phyloP scores from a whole-genome alignment of 2,113 vertebrate genomes.

The Notothenia coriiceps region DNA sequence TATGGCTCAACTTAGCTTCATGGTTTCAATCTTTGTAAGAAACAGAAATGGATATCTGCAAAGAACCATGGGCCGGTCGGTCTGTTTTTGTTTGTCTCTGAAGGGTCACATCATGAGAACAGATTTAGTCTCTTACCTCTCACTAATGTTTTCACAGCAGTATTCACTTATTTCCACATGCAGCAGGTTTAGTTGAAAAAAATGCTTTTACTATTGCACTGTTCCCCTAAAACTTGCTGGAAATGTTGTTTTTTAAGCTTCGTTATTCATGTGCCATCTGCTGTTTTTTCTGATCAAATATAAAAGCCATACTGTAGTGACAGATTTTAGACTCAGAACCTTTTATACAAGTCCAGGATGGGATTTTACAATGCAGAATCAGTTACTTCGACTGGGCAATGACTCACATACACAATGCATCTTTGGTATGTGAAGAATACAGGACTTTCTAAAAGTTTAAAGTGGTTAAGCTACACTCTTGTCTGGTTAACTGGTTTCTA shows the following conservation, averaged over 20 bases:
- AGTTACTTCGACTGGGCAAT: conserved; percentile 30
- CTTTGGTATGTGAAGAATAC: conserved; percentile 46
- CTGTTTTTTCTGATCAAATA: conserved; percentile 59
- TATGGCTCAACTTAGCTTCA: conserved; percentile 31
- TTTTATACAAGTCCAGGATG: conserved; percentile 43
- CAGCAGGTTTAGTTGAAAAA: conserved; percentile 27
- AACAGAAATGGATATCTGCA: conserved; percentile 14
- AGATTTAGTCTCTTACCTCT: conserved; percentile 22
- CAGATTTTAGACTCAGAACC: conserved; percentile 50
- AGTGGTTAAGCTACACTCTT: conserved; percentile 26
- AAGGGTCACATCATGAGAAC: conserved; percentile 40
- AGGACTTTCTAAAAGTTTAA: conserved; percentile 32
- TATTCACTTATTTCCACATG: conserved; percentile 48
- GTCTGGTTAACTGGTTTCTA: conserved; percentile 39
- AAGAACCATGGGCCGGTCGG: not conserved
- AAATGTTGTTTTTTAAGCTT: conserved; percentile 56
- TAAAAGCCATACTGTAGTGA: conserved; percentile 80
- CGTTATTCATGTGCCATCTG: conserved; percentile 72
- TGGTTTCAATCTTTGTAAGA: conserved; percentile 19
- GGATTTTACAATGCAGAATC: conserved; percentile 68
- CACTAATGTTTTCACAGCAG: conserved; percentile 47
- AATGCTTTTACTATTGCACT: not conserved
- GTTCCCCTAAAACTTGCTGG: conserved; percentile 20
- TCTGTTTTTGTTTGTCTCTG: conserved; percentile 29
- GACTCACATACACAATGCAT: conserved; percentile 42